Evolutionary conservation across 2,113 vertebrate genomes (phyloP).

Genomic region (Xenus cinereus): DNA sequence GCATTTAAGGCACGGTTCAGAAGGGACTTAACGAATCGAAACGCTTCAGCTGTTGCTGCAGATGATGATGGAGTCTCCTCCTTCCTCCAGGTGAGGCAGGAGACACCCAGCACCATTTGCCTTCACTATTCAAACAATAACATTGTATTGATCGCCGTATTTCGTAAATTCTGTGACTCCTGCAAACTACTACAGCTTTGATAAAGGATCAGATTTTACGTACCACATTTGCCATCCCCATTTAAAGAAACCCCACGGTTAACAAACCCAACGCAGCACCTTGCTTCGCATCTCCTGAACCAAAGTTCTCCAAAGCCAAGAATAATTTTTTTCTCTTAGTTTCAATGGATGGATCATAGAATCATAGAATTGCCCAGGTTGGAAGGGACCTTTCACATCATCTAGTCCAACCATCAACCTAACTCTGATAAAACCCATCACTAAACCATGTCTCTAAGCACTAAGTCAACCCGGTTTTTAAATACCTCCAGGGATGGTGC

Average conservation of each 20-base stretch:
- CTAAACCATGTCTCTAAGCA: too few species aligned
- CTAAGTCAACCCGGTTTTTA: too few species aligned
- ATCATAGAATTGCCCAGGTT: too few species aligned
- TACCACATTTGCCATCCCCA: background rate
- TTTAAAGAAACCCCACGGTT: background rate
- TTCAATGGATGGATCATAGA: background rate
- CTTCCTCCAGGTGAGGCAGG: background rate
- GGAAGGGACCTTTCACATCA: too few species aligned
- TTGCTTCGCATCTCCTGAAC: background rate
- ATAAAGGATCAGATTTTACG: background rate
- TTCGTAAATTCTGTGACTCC: background rate
- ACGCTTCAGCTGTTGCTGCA: background rate
- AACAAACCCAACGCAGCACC: background rate
- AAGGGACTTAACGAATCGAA: background rate
- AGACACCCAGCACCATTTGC: background rate
- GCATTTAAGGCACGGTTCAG: background rate
- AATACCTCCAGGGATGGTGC: too few species aligned
- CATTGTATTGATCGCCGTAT: background rate
- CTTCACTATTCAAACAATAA: background rate
- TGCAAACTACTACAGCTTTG: background rate
- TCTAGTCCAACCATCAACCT: too few species aligned
- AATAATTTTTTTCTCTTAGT: background rate
- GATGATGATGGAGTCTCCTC: background rate
- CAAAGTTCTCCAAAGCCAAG: background rate
- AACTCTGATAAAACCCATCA: too few species aligned